A percentile compares a stretch with the other conserved stretches of the same genome.
Evolutionary conservation across 2,888 invertebrate species (phyloP).

Genomic region (Drepana falcataria): DNA sequence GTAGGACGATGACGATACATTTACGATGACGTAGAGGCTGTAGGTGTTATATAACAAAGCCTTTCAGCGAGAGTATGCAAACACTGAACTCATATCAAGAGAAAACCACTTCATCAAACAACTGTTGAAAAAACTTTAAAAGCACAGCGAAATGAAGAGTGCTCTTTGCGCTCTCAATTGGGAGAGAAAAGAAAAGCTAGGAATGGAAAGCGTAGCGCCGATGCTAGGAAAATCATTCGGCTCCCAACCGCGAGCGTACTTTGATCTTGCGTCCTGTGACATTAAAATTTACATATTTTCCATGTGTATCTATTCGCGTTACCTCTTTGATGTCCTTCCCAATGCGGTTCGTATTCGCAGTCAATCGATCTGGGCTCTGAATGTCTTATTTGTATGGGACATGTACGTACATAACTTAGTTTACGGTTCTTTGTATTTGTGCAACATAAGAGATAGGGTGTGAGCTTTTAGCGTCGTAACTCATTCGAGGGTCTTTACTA

Average conservation of each 20-base stretch:
- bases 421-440: conserved; percentile 18
- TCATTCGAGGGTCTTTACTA: conserved; percentile 3
- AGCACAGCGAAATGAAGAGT: conserved; percentile 32
- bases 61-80: not conserved
- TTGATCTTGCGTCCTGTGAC: conserved; percentile 61
- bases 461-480: not conserved
- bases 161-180: conserved; percentile 26
- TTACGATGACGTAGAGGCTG: conserved; percentile 4
- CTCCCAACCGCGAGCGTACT: conserved; percentile 33
- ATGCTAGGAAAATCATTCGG: conserved; percentile 41
- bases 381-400: conserved; percentile 21
- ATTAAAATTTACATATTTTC: conserved; percentile 75
- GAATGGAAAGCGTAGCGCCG: not conserved
- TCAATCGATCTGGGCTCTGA: conserved; percentile 35
- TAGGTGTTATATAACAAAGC: not conserved
- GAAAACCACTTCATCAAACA: conserved; percentile 20
- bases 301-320: conserved; percentile 53
- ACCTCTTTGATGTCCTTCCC: conserved; percentile 67
- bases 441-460: conserved; percentile 1
- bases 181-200: conserved; percentile 36
- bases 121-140: conserved; percentile 27
- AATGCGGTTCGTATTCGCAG: conserved; percentile 39
- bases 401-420: conserved; percentile 17
- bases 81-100: conserved; percentile 11
- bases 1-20: no score